Conservation (phyloP, 2,888 invertebrate genomes). For the Drosophila neoperkinsi region DNA sequence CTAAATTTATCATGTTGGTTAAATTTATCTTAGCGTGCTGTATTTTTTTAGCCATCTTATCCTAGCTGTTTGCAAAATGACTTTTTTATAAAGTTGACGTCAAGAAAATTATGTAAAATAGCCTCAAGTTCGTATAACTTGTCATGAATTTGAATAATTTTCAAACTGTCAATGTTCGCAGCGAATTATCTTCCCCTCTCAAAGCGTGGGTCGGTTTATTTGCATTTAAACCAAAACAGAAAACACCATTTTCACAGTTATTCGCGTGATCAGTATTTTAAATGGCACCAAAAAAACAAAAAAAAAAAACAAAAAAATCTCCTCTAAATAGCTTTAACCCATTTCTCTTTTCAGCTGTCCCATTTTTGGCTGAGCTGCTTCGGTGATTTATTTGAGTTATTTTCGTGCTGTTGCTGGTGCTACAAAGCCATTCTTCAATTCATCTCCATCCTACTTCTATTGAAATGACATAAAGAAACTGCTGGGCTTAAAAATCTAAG, state of each 20-base stretch:
- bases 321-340: constrained; percentile 19
- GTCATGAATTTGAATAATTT: constrained; percentile 69
- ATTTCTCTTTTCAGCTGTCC: constrained; percentile 27
- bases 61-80: constrained; percentile 29
- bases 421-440: not conserved
- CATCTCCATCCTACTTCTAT: constrained; percentile 9
- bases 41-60: constrained; percentile 3
- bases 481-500: constrained; percentile 2
- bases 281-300: constrained; percentile 20
- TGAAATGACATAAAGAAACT: constrained; percentile 28
- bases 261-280: constrained; percentile 36
- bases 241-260: constrained; percentile 14
- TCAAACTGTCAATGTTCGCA: constrained; percentile 41
- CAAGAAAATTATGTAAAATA: constrained; percentile 69
- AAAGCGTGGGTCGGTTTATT: constrained; percentile 22
- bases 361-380: constrained; percentile 9
- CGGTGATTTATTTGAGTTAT: constrained; percentile 57
- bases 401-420: not conserved
- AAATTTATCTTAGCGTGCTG: constrained; percentile 22
- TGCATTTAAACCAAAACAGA: constrained; percentile 20
- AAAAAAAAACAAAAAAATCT: not conserved
- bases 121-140: constrained; percentile 63
- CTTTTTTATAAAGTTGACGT: constrained; percentile 49
- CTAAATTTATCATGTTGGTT: not conserved
- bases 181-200: not conserved